Evolutionary conservation across 2,888 invertebrate genomes (phyloP).

Genomic region (Melitaea athalia): DNA sequence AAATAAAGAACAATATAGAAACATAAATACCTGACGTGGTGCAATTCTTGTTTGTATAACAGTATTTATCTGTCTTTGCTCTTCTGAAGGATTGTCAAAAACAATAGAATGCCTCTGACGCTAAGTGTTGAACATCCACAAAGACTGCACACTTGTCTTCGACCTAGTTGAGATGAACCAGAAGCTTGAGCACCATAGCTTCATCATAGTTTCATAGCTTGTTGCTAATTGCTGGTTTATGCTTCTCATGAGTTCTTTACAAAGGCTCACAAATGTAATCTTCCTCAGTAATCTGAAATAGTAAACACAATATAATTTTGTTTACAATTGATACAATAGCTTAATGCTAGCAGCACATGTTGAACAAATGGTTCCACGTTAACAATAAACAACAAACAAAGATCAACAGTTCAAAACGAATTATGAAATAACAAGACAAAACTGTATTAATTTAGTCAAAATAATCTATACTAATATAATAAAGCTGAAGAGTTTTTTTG

Average conservation of each 20-base stretch:
- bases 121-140: neutral
- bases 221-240: neutral
- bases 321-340: no score
- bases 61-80: neutral
- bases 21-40: neutral
- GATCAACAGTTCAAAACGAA: no score
- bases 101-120: neutral
- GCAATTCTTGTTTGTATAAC: neutral
- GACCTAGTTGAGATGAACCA: neutral
- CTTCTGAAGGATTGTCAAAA: neutral
- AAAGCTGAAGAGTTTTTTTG: no score
- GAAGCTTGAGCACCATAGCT: neutral
- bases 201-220: no score
- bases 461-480: no score
- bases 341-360: no score
- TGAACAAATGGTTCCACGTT: no score
- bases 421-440: no score
- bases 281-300: neutral
- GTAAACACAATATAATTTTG: no score
- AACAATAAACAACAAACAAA: no score
- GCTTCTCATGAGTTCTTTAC: neutral
- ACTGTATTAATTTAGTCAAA: no score
- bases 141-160: neutral
- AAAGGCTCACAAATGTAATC: neutral
- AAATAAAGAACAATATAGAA: neutral